phyloP scores from a whole-genome alignment of 2,888 invertebrate genomes.

The Fabriciana adippe region DNA sequence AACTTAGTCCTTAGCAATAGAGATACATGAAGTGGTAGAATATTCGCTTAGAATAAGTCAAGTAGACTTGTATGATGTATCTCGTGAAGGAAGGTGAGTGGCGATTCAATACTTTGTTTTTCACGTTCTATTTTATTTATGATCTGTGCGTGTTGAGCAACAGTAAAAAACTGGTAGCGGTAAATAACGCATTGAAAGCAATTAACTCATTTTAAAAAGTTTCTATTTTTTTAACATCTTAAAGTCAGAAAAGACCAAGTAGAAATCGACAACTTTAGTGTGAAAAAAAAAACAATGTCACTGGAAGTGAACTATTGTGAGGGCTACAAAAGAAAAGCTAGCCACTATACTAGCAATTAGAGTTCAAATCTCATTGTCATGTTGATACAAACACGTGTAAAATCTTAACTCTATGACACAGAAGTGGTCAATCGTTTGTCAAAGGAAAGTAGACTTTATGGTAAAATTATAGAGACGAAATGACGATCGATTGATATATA shows the following conservation, averaged over 20 bases:
- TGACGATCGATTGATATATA: conserved; percentile 26
- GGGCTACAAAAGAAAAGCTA: not conserved
- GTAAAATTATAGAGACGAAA: conserved; percentile 1
- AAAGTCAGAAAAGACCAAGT: not conserved
- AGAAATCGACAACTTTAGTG: conserved; percentile 1
- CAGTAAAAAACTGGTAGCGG: no score
- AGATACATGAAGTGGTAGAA: no score
- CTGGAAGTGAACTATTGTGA: not conserved
- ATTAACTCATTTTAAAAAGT: no score
- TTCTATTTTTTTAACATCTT: no score
- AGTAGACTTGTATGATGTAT: no score
- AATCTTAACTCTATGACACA: conserved; percentile 1
- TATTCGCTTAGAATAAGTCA: no score
- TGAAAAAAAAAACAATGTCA: not conserved
- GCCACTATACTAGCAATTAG: not conserved
- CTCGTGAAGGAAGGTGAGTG: no score
- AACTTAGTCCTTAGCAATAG: no score
- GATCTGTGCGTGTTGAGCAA: no score
- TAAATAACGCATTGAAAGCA: no score
- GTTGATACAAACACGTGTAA: conserved; percentile 10
- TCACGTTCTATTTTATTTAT: no score
- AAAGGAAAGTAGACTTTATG: conserved; percentile 9
- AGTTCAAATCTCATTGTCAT: not conserved
- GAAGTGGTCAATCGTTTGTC: not conserved
- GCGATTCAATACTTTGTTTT: no score